Base-by-base conservation (phyloP, 1,140 invertebrate genomes). In the Elysia chlorotica region DNA sequence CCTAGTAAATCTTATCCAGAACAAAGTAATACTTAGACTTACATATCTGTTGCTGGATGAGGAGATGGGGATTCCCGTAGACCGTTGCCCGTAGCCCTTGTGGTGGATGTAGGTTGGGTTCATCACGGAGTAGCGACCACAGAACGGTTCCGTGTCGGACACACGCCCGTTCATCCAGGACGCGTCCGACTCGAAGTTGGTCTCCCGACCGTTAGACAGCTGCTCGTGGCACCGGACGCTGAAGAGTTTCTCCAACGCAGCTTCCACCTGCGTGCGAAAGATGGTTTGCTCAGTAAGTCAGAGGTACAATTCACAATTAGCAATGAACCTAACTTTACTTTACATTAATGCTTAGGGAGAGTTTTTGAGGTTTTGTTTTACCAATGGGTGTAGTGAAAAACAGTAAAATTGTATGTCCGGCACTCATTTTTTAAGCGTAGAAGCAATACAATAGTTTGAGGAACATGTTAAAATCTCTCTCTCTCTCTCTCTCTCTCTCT, bases 81-180 rank as follows among this genome's bases (percentile, higher is more conserved):
- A 53, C 2, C 48, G 48, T 1, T 75, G 63, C 0, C 66, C 53
- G 38, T 48, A 33, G 3, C 63, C 59, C 23, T 73, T 78, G 19
- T 65, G 37, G 74, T 72, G 81, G 2, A 82, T 31, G 33, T 70
- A 77, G 0, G 14, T 37, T 1, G 82, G 82, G 38, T 84, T 82
- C 36, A 71, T 78, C 23, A 75, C 57, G 5, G 75, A 76, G 23
- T 30, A 68, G 19, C 69, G 59, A 14, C 82, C 82, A 75, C 82
- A 84, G 59, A 84, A 84, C 10, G 82, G 76, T 35, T 79, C 76
- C 30, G 56, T 65, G 28, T 79, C 69, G 3, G 68, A 65, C 17
- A 72, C 65, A 17, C 59, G 35, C 6, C 41, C 5, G 1, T 71
- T 71, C 36, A 56, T 30, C 37, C 74, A 73, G n/a, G 35, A 28